Percentiles rank a stretch among this genome's conserved stretches.
Conservation (phyloP, 1,140 invertebrate species). For the Theocolax elegans region DNA sequence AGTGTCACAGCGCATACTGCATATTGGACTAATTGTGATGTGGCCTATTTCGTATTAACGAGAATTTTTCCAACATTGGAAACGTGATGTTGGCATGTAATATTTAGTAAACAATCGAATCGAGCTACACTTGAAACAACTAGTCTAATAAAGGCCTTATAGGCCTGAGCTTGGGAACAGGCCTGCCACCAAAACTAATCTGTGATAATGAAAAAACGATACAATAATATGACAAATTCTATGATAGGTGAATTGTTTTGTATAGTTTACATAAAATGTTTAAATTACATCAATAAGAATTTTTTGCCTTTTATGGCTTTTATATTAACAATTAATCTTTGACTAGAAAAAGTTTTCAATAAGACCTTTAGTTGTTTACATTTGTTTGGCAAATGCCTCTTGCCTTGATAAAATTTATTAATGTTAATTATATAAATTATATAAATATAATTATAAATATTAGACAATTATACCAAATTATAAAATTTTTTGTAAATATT, state of each 20-base stretch:
- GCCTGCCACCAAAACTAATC: slow-evolving; percentile 64
- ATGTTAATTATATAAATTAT: background rate
- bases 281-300: slow-evolving; percentile 26
- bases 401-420: background rate
- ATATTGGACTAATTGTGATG: slow-evolving; percentile 79
- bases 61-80: slow-evolving; percentile 72
- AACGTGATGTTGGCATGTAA: slow-evolving; percentile 61
- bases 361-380: slow-evolving; percentile 4
- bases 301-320: slow-evolving; percentile 25
- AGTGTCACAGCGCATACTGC: slow-evolving; percentile 77
- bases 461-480: slow-evolving; percentile 6
- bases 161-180: slow-evolving; percentile 51
- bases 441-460: background rate
- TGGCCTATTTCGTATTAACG: slow-evolving; percentile 77
- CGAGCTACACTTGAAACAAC: slow-evolving; percentile 50
- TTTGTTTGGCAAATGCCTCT: slow-evolving; percentile 22
- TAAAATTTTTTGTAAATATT: slow-evolving; percentile 28
- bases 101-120: slow-evolving; percentile 43
- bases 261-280: slow-evolving; percentile 29
- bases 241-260: slow-evolving; percentile 31
- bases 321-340: slow-evolving; percentile 21
- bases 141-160: slow-evolving; percentile 58
- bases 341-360: slow-evolving; percentile 14
- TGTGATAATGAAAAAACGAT: slow-evolving; percentile 67
- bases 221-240: slow-evolving; percentile 61